Percentiles rank a stretch among this genome's conserved stretches.
Conservation (phyloP, 2,888 invertebrate species). For the Lithophane leautieri region DNA sequence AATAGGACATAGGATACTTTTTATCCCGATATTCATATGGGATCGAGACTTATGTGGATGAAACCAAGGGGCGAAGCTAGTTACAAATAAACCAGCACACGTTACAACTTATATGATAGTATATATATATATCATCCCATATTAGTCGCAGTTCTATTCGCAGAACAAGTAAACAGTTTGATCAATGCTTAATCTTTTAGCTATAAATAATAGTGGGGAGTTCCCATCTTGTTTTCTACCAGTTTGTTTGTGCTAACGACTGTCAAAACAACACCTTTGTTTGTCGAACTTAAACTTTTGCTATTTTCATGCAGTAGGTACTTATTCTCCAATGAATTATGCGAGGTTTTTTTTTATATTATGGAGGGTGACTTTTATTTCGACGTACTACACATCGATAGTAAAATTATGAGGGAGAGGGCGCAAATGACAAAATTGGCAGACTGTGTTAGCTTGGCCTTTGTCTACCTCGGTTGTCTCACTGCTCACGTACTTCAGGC, state of each 20-base stretch:
- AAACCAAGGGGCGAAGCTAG: too few species aligned
- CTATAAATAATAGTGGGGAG: slow-evolving; percentile 41
- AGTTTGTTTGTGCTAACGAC: slow-evolving; percentile 42
- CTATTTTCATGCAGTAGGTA: slow-evolving; percentile 1
- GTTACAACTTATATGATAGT: slow-evolving; percentile 1
- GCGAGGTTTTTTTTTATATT: not conserved
- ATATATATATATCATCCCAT: not conserved
- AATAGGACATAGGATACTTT: too few species aligned
- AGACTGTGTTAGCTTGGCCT: too few species aligned
- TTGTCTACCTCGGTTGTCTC: too few species aligned
- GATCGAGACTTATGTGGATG: too few species aligned
- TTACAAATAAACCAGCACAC: not conserved
- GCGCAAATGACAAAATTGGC: too few species aligned
- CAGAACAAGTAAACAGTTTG: slow-evolving; percentile 56
- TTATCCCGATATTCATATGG: too few species aligned
- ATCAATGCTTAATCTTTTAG: slow-evolving; percentile 47
- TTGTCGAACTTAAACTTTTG: slow-evolving; percentile 23
- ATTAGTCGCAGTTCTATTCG: not conserved
- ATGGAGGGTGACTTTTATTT: not conserved
- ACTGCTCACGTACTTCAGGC: too few species aligned
- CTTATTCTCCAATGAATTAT: not conserved
- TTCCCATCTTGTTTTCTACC: slow-evolving; percentile 48
- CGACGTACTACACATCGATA: too few species aligned
- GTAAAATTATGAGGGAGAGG: too few species aligned
- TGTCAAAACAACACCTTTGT: slow-evolving; percentile 35